A percentile compares a stretch with the other conserved stretches of the same genome.
These are phyloP conservation scores for Hydrocynus forskahlii DNA, from an alignment of 2,797 vertebrate genomes.

Conservation along the genomic window DNA sequence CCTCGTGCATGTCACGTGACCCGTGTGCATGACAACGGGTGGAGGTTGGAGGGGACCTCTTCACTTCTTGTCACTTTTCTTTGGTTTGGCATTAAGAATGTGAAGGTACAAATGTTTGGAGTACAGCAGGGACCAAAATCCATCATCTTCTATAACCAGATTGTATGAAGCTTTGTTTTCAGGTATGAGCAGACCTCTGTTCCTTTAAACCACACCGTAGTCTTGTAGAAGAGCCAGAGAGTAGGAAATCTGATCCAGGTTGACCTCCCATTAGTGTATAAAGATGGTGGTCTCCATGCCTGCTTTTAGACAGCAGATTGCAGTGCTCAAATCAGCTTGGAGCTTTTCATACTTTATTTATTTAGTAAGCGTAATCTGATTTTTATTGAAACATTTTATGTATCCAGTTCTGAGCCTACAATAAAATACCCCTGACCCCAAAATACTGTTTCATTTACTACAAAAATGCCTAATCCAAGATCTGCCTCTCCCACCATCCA, in stretches of 20 bases:
- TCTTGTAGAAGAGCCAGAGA: neutral
- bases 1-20: no score
- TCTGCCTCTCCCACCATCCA: neutral
- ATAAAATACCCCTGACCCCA: neutral
- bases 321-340: slow-evolving; percentile 8
- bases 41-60: no score
- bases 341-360: neutral
- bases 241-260: slow-evolving; percentile 24
- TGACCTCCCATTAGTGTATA: slow-evolving; percentile 7
- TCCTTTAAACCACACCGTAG: neutral
- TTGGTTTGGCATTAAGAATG: no score
- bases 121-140: no score
- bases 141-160: neutral
- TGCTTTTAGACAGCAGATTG: neutral
- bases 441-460: neutral
- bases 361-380: neutral
- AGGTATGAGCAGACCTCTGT: neutral
- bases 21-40: no score
- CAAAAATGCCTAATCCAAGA: neutral
- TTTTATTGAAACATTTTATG: neutral
- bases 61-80: no score
- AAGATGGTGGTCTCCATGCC: neutral
- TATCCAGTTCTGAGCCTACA: no score
- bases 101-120: no score
- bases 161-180: slow-evolving; percentile 12